Evolutionary conservation across 2,113 vertebrate species (phyloP), one percentile per base, ranked within the genome.

Genomic region (Chroicocephalus ridibundus): DNA sequence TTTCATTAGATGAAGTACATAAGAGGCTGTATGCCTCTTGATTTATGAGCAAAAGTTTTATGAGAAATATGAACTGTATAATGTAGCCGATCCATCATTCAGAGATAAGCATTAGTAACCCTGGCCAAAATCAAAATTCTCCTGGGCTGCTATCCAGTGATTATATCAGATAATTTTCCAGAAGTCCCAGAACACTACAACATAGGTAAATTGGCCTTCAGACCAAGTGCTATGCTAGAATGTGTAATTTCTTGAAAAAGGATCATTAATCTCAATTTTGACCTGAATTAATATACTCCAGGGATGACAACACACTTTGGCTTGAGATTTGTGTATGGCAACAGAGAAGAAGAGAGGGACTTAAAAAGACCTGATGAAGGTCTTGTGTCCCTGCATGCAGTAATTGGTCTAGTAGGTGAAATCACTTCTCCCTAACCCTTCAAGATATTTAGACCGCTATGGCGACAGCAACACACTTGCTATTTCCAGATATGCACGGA

Each of bases 241-340:
- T 70, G 29, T 86, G 62, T 74, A 42, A 71, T 88, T 55, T 89
- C 79, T 94, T 90, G 22, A 61, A 80, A 87, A 90, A 80, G 32
- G 62, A 61, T 81, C 75, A 88, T 96, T 96, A 92, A 96, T 97
- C 88, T 94, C n/a, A 72, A 82, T 96, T 95, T 94, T 91, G 61
- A 72, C 65, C n/a, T 70, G n/a, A 86, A 78, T 86, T 91, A 93
- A 77, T 95, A n/a, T n/a, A 75, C 57, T 86, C 64, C 34, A 81
- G 92, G 44, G 44, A 55, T 96, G 84, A 82, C 89, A 95, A 69
- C 40, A 71, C 13, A 32, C 31, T 91, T 93, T 58, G 46, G 31
- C 58, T 81, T 82, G 68, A 83, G 68, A 83, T 94, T 57, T 82
- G 58, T 66, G 57, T 86, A 69, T 22, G 80, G 27, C 21, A 85